These are phyloP conservation scores for Adelosebastes latens DNA, from an alignment of 2,797 vertebrate genomes.

Conservation along the genomic window DNA sequence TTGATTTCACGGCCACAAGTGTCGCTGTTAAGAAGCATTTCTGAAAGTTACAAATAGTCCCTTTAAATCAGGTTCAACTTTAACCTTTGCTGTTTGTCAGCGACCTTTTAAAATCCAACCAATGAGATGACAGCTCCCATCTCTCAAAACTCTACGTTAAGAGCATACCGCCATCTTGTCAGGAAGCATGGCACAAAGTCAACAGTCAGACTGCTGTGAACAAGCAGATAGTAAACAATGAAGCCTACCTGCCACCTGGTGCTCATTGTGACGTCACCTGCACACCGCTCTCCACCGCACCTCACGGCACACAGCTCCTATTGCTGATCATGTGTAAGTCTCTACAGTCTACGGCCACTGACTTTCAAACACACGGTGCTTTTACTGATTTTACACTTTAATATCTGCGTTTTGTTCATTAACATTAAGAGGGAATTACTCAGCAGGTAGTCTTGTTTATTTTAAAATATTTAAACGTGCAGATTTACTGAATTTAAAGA, in stretches of 20 bases:
- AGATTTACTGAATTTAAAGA: not conserved
- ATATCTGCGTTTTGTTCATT: not conserved
- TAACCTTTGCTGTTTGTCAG: too few relatives aligned
- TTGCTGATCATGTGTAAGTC: not conserved
- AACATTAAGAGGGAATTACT: not conserved
- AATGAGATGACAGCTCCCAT: not conserved
- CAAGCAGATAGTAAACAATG: not conserved
- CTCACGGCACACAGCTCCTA: not conserved
- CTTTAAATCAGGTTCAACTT: too few relatives aligned
- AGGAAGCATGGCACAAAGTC: not conserved
- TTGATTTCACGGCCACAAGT: too few relatives aligned
- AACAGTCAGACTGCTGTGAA: not conserved
- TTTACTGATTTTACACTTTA: not conserved
- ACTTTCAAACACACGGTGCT: not conserved
- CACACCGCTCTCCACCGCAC: not conserved
- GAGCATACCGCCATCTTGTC: not conserved
- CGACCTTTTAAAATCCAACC: not conserved
- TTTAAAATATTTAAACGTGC: not conserved
- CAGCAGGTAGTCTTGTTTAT: not conserved
- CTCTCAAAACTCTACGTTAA: not conserved
- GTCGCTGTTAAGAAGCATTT: too few relatives aligned
- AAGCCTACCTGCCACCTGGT: slow-evolving; percentile 14
- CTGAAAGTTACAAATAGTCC: too few relatives aligned
- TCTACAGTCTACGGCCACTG: not conserved
- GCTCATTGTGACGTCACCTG: not conserved